A percentile compares a stretch with the other conserved stretches of the same genome.
Conservation (phyloP, 2,113 vertebrate genomes). For the Rhombomys opimus region DNA sequence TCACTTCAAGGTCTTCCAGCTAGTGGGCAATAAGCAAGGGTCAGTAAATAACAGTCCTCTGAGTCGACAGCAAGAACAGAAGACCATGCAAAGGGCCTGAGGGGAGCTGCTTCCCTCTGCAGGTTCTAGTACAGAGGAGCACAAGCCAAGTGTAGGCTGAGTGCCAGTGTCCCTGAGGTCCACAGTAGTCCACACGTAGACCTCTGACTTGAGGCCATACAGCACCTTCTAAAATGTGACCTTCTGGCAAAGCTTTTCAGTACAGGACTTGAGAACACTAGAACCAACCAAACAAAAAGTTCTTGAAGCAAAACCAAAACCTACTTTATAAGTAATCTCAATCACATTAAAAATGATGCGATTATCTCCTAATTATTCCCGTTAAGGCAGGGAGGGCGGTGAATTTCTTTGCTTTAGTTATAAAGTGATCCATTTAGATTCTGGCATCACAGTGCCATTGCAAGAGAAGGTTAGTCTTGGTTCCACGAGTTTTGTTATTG, state of each 20-base stretch:
- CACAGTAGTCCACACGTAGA: background rate
- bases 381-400: background rate
- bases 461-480: background rate
- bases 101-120: background rate
- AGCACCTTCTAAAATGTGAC: background rate
- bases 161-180: background rate
- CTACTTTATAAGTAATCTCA: conserved; percentile 52
- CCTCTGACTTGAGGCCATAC: background rate
- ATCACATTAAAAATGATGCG: conserved; percentile 28
- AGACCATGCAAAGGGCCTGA: background rate
- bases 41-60: conserved; percentile 15
- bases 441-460: background rate
- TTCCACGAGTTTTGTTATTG: background rate
- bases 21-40: conserved; percentile 76
- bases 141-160: background rate
- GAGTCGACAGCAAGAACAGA: background rate
- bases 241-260: background rate
- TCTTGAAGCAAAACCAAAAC: background rate
- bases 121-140: background rate
- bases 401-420: background rate
- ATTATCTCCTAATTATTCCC: conserved; percentile 38
- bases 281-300: conserved; percentile 14
- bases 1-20: conserved; percentile 97
- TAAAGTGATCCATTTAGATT: background rate
- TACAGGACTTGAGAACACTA: background rate